These are phyloP conservation scores for Asarcornis scutulata DNA, from an alignment of 2,113 vertebrate genomes.

Conservation along the genomic window DNA sequence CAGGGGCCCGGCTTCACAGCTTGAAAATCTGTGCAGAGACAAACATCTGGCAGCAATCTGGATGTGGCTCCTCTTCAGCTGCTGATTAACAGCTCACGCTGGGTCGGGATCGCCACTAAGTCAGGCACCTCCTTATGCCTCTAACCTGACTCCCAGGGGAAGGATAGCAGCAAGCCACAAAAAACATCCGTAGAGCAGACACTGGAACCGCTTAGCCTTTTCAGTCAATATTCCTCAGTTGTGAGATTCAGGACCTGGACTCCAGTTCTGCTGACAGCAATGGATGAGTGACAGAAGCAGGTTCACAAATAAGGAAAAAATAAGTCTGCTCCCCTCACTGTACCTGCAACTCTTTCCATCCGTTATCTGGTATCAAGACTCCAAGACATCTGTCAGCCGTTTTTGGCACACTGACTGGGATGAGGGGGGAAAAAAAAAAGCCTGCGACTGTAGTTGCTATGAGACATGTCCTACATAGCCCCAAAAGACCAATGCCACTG, in stretches of 20 bases:
- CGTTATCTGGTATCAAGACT: neutral
- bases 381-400: too few species aligned
- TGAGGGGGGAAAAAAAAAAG: neutral
- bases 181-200: neutral
- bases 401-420: too few species aligned
- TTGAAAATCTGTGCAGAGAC: conserved; percentile 24
- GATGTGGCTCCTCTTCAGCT: neutral
- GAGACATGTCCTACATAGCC: neutral
- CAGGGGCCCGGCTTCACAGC: neutral
- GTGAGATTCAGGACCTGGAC: neutral
- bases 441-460: neutral
- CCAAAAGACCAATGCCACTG: neutral
- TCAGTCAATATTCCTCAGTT: neutral
- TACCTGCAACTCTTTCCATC: neutral
- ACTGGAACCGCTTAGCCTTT: neutral
- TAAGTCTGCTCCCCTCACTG: rapidly evolving
- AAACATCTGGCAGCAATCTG: conserved; percentile 46
- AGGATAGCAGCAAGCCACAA: neutral
- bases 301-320: neutral
- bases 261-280: neutral
- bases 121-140: neutral
- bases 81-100: neutral
- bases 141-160: neutral
- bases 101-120: neutral
- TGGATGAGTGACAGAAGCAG: neutral